Base-by-base conservation (phyloP, 2,113 vertebrate species). In the Arizona elegans region DNA sequence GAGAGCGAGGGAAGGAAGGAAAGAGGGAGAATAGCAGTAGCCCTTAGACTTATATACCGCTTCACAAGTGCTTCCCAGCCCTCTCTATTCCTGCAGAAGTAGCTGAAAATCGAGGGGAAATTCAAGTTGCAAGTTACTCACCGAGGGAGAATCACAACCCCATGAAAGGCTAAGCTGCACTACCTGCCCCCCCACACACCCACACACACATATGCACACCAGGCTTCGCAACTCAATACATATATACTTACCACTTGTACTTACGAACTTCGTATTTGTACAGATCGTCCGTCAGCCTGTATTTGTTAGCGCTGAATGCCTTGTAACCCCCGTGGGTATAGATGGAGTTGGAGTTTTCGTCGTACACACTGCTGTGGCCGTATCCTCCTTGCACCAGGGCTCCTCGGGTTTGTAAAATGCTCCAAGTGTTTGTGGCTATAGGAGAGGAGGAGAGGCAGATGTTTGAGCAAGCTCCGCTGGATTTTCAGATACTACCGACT, bases 301-400 rank as follows among this genome's bases (percentile, higher is more conserved):
- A 99, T 93, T 99, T 99, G 97, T 99, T 99, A 95, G 99, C 98
- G 13, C 98, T 99, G 97, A 99, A 99, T 0, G 99, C 99, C 97
- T 99, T 99, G 98, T 99, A 99, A 65, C 99, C 99, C 19, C 99
- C 99, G 0, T 99, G 99, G 95, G 99, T 98, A 88, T 99, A 99
- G 91, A 99, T 96, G 17, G 98, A 97, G 89, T 97, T 97, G 23
- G 98, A 98, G 11, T 94, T 96, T 0, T 97, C 96, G 95, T 99
- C 99, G 23, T 98, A 99, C 8, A 99, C 99, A 0, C 99, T 99
- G 93, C 99, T 99, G 97, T 99, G 99, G 47, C 99, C 99, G 2
- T 99, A 99, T 0, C 99, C 99, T 1, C 99, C 99, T 93, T 99
- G 99, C 10, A 99, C 99, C 96, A 99, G 97, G 0, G 99, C 99